Percentiles rank a stretch among this genome's conserved stretches.
Evolutionary conservation across 2,797 vertebrate genomes (phyloP).

Genomic region (Linurgus olivaceus): DNA sequence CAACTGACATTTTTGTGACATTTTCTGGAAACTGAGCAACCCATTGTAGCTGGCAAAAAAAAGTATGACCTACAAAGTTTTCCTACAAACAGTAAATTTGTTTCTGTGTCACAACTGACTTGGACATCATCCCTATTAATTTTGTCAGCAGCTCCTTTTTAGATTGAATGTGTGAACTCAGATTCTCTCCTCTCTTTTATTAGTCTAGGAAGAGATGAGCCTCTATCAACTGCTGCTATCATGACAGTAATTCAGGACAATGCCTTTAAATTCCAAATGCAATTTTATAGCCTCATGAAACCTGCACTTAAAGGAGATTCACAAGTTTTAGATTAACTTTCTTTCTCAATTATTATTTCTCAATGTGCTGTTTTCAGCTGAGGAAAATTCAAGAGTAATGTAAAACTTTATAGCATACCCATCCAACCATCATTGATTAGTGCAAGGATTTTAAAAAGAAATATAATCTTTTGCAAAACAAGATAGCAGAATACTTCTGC

Average conservation of each 20-base stretch:
- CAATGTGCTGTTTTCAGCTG: background rate
- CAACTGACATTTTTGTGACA: background rate
- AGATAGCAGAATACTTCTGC: conserved; percentile 59
- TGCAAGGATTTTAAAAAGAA: conserved; percentile 46
- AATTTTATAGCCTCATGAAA: background rate
- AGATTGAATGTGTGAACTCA: background rate
- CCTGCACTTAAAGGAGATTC: background rate
- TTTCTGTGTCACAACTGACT: background rate
- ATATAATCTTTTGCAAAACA: conserved; percentile 30
- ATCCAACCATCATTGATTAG: conserved; percentile 38
- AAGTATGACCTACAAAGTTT: background rate
- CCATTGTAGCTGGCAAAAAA: background rate
- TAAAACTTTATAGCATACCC: background rate
- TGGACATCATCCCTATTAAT: background rate
- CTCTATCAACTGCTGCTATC: background rate
- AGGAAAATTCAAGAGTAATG: background rate
- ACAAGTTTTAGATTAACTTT: background rate
- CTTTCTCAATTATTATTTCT: background rate
- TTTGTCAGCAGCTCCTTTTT: background rate
- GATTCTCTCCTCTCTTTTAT: background rate
- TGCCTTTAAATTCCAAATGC: background rate
- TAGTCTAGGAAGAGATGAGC: background rate
- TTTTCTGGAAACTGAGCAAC: background rate
- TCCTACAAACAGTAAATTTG: background rate
- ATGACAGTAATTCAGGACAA: background rate